Evolutionary conservation across 2,888 invertebrate species (phyloP), one percentile per base, ranked within the genome.

Genomic region (Drosophila gaucha): DNA sequence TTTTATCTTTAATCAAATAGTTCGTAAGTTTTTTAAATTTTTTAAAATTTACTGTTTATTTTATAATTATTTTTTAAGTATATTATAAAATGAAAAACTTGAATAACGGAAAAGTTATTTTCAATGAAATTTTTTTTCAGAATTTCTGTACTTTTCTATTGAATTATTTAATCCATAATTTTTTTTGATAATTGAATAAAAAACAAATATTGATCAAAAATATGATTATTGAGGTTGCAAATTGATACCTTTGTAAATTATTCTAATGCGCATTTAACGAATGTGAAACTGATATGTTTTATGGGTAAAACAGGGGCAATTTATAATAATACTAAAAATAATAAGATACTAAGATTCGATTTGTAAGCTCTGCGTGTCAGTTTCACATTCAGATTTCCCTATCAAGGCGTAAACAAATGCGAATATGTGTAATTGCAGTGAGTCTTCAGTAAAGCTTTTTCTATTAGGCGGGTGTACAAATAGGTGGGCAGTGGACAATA

Each of bases 241-340:
- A 35, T 49, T n/a, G 33, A 60, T 10, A 49, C 47, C 38, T 51
- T 30, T 12, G 8, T 12, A 8, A 9, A 30, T 64, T 67, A 72
- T 80, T 89, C 80, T 80, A 80, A 84, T 69, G 85, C 86, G 78
- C 71, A 43, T 57, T 36, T 51, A 16, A 51, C n/a, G 26, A 68
- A 68, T 68, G 68, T 73, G 77, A 80, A 85, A 86, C 88, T 78
- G 80, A 50, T 12, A 14, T 12, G 35, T 52, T 43, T 31, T 18
- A 35, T 6, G 44, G 57, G 41, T 12, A 14, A 22, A 22, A 9
- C 10, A 70, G 39, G 58, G 67, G 20, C 4, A 44, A 49, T 50
- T 63, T 55, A 14, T 30, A 16, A 41, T 9, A 24, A 38, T 16
- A n/a, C n/a, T n/a, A n/a, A n/a, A n/a, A 16, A 41, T 39, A 39